A percentile compares a stretch with the other conserved stretches of the same genome.
phyloP scores from a whole-genome alignment of 2,797 vertebrate genomes.

The Denticeps clupeoides region DNA sequence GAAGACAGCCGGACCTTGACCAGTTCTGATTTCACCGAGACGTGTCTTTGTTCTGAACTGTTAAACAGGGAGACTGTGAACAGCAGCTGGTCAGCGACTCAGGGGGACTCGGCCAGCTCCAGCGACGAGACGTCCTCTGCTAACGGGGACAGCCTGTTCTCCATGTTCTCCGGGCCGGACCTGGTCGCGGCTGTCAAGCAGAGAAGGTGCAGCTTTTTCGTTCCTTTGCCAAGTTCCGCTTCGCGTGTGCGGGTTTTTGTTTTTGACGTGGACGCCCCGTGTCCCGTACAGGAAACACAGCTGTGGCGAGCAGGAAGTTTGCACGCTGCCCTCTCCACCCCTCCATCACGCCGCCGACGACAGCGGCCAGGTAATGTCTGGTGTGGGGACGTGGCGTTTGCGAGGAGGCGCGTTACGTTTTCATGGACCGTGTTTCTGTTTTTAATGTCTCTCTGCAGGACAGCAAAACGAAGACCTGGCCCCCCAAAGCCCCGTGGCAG shows the following conservation, averaged over 20 bases:
- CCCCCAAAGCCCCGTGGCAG: conserved; percentile 97
- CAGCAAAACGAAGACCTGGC: conserved; percentile 98
- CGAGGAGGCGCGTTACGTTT: too few relatives aligned
- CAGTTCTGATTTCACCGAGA: too few relatives aligned
- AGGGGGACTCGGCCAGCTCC: conserved; percentile 94
- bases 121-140: conserved; percentile 97
- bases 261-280: conserved; percentile 11
- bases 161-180: conserved; percentile 98
- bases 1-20: too few relatives aligned
- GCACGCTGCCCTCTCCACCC: conserved; percentile 81
- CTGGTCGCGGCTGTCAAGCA: conserved; percentile 96
- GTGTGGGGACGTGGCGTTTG: neutral
- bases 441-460: conserved; percentile 59
- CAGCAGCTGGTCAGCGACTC: conserved; percentile 86
- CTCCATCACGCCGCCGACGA: conserved; percentile 79
- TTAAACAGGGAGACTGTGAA: conserved; percentile 71
- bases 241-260: too few relatives aligned
- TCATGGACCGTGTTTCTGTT: neutral
- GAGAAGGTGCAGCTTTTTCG: conserved; percentile 84
- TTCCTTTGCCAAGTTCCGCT: too few relatives aligned
- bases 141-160: conserved; percentile 96
- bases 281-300: conserved; percentile 80
- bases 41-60: conserved; percentile 10
- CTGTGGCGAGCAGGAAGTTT: conserved; percentile 86
- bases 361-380: conserved; percentile 67